Percentiles rank a stretch among this genome's conserved stretches.
Conservation (phyloP, 2,888 invertebrate genomes). For the Dendrolimus pini region DNA sequence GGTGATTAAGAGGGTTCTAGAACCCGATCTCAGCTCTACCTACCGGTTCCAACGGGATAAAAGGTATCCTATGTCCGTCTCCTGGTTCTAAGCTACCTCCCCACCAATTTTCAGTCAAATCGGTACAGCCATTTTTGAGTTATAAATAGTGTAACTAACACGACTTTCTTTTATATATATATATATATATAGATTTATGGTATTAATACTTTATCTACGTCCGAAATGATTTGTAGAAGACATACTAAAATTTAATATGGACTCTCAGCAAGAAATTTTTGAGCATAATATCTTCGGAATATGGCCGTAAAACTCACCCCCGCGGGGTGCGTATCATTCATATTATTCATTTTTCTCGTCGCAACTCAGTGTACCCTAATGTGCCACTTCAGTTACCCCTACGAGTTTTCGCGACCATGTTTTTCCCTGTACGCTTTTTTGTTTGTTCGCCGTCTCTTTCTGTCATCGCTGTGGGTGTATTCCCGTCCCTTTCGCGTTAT, state of each 20-base stretch:
- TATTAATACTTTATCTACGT: neutral
- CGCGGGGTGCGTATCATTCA: constrained; percentile 32
- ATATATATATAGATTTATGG: no score
- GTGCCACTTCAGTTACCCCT: constrained; percentile 68
- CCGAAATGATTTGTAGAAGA: neutral
- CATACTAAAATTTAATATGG: constrained; percentile 38
- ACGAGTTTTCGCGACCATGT: constrained; percentile 69
- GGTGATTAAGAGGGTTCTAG: no score
- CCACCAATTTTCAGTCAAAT: no score
- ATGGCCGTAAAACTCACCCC: constrained; percentile 48
- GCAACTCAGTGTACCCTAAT: constrained; percentile 62
- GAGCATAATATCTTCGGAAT: constrained; percentile 47
- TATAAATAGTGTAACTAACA: no score
- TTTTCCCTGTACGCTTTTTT: constrained; percentile 68
- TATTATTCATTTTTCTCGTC: constrained; percentile 70
- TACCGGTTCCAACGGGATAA: no score
- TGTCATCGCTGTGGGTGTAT: constrained; percentile 8
- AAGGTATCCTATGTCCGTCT: no score
- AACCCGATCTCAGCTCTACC: no score
- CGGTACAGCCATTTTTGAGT: no score
- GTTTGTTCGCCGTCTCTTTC: constrained; percentile 46
- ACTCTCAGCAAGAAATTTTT: constrained; percentile 19
- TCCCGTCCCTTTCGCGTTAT: constrained; percentile 43
- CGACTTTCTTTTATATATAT: no score
- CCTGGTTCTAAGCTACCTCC: no score